Conservation (phyloP, 2,888 invertebrate genomes). For the Ferrisia virgata region DNA sequence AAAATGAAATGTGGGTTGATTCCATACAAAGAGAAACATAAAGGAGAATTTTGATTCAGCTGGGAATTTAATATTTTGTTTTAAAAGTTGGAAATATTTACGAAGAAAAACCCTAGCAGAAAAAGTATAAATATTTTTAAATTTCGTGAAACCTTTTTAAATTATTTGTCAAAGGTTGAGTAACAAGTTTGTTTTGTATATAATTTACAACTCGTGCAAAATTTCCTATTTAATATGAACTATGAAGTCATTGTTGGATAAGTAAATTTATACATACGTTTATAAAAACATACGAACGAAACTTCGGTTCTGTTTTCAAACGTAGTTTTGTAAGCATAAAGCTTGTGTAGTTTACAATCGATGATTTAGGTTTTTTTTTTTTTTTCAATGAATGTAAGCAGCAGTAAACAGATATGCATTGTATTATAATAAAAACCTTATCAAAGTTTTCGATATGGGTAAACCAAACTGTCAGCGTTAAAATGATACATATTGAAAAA, state of each 20-base stretch:
- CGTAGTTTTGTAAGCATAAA: neutral
- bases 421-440: neutral
- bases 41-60: neutral
- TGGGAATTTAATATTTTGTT: neutral
- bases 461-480: neutral
- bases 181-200: neutral
- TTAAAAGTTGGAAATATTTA: neutral
- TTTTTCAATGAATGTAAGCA: neutral
- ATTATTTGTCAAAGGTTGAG: neutral
- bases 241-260: too few relatives aligned
- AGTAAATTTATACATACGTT: too few relatives aligned
- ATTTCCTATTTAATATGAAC: too few relatives aligned
- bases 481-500: neutral
- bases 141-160: neutral
- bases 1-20: neutral
- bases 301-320: neutral
- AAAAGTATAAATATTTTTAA: neutral
- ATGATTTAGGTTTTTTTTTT: neutral
- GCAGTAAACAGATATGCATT: neutral
- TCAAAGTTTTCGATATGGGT: neutral
- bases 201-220: too few relatives aligned
- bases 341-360: neutral
- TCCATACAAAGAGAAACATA: neutral
- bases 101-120: neutral
- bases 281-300: neutral